Conservation (phyloP, 1,140 invertebrate species). For the Aphaenogaster rudis region DNA sequence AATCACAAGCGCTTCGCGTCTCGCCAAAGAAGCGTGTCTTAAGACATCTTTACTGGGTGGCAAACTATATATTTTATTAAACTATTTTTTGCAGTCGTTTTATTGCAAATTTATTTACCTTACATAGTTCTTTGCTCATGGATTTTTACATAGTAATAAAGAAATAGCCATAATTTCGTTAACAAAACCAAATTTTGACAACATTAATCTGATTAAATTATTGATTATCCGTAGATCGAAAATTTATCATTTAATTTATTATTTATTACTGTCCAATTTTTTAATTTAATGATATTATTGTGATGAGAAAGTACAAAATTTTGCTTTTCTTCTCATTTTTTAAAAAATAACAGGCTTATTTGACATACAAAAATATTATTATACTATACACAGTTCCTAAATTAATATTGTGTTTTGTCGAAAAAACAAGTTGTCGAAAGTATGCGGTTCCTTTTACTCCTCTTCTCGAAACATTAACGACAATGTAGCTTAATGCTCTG, state of each 20-base stretch:
- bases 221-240: neutral
- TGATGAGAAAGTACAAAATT: neutral
- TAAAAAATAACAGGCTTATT: neutral
- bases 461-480: slow-evolving; percentile 16
- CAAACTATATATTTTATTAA: neutral
- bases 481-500: slow-evolving; percentile 58
- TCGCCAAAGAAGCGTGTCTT: neutral
- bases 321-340: neutral
- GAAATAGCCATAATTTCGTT: neutral
- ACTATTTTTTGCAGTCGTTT: neutral
- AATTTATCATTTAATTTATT: neutral
- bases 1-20: slow-evolving; percentile 5
- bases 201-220: neutral
- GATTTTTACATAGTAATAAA: neutral
- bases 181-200: neutral
- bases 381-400: neutral
- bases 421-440: slow-evolving; percentile 23
- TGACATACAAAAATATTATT: neutral
- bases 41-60: slow-evolving; percentile 15
- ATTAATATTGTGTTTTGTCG: neutral
- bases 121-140: neutral
- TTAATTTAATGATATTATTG: neutral
- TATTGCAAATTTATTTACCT: slow-evolving; percentile 17
- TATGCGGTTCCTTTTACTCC: slow-evolving; percentile 22
- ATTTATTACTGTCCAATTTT: neutral